Conservation (phyloP, 2,113 vertebrate genomes). For the Ceyx melanurus region DNA sequence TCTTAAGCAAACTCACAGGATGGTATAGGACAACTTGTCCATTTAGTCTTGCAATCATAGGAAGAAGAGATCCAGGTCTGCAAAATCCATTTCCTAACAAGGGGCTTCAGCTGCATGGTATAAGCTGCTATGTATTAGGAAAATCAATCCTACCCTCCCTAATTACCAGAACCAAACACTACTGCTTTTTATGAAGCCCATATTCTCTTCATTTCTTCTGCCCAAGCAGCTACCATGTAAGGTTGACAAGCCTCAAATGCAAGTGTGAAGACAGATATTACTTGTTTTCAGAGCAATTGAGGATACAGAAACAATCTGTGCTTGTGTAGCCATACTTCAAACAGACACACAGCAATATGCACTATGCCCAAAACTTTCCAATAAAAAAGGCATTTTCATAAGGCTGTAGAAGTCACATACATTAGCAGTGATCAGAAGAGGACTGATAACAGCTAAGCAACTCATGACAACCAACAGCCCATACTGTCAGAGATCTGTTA, state of each 20-base stretch:
- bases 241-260: not conserved
- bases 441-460: not conserved
- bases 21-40: not conserved
- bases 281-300: not conserved
- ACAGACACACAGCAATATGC: not conserved
- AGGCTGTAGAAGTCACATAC: not conserved
- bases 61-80: not conserved
- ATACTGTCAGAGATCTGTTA: not conserved
- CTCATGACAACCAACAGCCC: not conserved
- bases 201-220: not conserved
- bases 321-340: not conserved
- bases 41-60: not conserved
- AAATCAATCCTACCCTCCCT: not conserved
- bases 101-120: not conserved
- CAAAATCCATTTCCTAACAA: not conserved
- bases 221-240: not conserved
- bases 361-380: not conserved
- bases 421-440: not conserved
- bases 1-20: not conserved
- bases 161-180: not conserved
- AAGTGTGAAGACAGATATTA: not conserved
- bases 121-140: not conserved
- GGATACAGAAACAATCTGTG: not conserved
- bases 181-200: not conserved
- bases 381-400: not conserved